phyloP scores from a whole-genome alignment of 92 coral and sea anemone genomes.

The Hydrozoanthus gracilis region DNA sequence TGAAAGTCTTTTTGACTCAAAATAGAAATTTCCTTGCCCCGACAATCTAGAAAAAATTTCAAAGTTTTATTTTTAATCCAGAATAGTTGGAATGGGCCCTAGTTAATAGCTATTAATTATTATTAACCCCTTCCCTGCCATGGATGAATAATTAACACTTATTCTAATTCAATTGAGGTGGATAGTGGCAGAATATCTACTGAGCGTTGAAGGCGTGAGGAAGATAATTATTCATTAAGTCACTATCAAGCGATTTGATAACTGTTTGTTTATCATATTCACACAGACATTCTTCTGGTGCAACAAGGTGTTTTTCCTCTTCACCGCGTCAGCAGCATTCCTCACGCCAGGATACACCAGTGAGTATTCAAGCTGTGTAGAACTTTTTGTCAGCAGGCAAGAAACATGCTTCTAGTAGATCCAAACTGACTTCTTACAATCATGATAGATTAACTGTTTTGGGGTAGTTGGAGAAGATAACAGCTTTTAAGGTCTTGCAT shows the following conservation, averaged over 20 bases:
- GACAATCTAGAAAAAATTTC: neutral
- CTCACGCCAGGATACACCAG: conserved; percentile 41
- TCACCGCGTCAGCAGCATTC: conserved; percentile 73
- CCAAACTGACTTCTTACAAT: neutral
- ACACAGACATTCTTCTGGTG: conserved; percentile 94
- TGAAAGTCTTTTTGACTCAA: too few relatives aligned
- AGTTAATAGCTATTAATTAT: too few relatives aligned
- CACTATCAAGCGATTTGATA: neutral
- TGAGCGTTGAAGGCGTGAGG: neutral
- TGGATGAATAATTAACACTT: too few relatives aligned
- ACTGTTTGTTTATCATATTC: neutral
- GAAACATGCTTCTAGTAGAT: neutral
- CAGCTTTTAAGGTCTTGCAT: too few relatives aligned
- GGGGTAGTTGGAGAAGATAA: too few relatives aligned
- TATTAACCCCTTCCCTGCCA: too few relatives aligned
- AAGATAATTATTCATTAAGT: neutral
- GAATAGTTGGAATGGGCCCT: too few relatives aligned
- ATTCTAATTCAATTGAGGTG: too few relatives aligned
- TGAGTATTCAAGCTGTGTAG: conserved; percentile 39
- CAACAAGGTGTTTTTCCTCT: conserved; percentile 91
- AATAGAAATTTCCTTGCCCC: neutral
- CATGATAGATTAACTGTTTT: neutral
- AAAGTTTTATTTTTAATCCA: too few relatives aligned
- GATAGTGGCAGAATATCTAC: too few relatives aligned
- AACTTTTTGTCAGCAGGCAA: conserved; percentile 1